Evolutionary conservation across 1,140 invertebrate genomes (phyloP).

Genomic region (Radopholus similis): DNA sequence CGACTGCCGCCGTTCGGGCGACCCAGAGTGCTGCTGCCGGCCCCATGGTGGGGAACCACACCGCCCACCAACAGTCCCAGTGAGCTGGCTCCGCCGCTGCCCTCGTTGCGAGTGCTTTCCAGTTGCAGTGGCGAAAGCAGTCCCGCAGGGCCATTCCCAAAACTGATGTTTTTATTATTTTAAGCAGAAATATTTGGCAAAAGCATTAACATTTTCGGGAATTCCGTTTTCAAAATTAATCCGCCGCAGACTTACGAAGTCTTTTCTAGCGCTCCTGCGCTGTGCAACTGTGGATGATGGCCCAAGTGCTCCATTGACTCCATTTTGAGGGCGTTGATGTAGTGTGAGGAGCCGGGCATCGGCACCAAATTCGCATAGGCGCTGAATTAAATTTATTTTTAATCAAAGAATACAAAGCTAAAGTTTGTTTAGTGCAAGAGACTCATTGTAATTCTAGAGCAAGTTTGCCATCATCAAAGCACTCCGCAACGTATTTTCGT

Average conservation of each 20-base stretch:
- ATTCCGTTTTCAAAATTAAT: too few species aligned
- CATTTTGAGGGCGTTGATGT: conserved; percentile 31
- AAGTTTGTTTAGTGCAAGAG: too few species aligned
- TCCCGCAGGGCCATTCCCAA: conserved; percentile 29
- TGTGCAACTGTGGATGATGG: conserved; percentile 21
- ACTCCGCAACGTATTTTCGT: too few species aligned
- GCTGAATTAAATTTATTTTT: conserved; percentile 23
- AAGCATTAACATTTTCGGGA: conserved; percentile 10
- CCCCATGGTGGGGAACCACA: conserved; percentile 6
- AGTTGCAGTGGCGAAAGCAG: conserved; percentile 29
- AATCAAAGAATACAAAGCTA: not conserved
- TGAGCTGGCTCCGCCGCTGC: not conserved
- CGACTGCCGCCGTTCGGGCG: conserved; percentile 26
- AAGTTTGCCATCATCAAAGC: too few species aligned
- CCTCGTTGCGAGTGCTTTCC: conserved; percentile 13
- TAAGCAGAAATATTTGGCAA: not conserved
- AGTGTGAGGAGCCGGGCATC: conserved; percentile 30
- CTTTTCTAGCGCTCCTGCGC: conserved; percentile 2
- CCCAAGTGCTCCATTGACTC: conserved; percentile 26
- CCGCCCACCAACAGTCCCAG: conserved; percentile 1
- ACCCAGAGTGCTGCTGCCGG: too few species aligned
- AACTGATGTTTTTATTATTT: conserved; percentile 15
- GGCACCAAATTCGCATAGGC: conserved; percentile 27
- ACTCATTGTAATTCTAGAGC: too few species aligned
- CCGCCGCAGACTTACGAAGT: not conserved